Evolutionary conservation across 1,140 invertebrate species (phyloP), one percentile per base, ranked within the genome.

Genomic region (Rhagoletis zephyria): DNA sequence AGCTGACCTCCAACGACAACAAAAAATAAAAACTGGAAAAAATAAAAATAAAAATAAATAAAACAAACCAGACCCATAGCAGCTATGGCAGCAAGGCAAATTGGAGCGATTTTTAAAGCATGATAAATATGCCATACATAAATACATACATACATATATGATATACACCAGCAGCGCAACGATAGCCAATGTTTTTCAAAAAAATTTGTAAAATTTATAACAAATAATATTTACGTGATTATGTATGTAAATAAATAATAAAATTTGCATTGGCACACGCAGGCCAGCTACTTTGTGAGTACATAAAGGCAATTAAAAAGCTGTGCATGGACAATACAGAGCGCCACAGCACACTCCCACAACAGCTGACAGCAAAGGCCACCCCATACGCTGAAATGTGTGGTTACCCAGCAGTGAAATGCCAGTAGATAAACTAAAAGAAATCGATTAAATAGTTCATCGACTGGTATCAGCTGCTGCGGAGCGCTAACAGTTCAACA

Each of bases 1-100:
- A 81, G 48, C n/a, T 56, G 74, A 81, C 74, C 74, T 81, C 74
- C 48, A 81, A 30, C 19, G 16, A 42, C 48, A 81, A 7, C 56
- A 10, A 81, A 81, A 81, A 56, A 16, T 56, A 30, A 30, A 30
- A 30, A 30, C 30, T 30, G 30, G 30, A 74, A 48, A 74, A 74
- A 51, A 45, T 12, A 74, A n/a, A 4, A 42, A 45, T 4, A n/a
- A n/a, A 74, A 9, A 45, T 12, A 48, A 42, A 74, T 14, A 74
- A 12, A 45, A n/a, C 2, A 56, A 51, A 56, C n/a, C 6, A 19
- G n/a, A 19, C 48, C 9, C 74, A 16, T 5, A 74, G 48, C 1
- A 45, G 67, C 40, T 1, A 3, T 56, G 51, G 51, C 51, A 56
- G 14, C 42, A 30, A 12, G 4, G 61, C 2, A 4, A 74, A 74